Evolutionary conservation across 2,797 vertebrate species (phyloP), one percentile per base, ranked within the genome.

Genomic region (Sorex maritimensis): DNA sequence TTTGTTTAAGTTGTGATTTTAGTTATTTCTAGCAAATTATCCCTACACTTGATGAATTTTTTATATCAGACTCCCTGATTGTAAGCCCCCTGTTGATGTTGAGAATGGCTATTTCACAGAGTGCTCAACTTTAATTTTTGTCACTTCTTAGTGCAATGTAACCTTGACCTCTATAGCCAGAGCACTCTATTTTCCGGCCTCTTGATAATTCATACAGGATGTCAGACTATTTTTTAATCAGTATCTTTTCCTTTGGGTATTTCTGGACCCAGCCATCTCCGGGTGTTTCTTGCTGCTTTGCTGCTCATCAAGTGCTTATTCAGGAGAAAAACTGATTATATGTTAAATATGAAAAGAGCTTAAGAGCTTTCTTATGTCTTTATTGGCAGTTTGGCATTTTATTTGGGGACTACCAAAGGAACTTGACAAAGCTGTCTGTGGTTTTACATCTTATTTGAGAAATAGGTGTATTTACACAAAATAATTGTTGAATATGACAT

Each of bases 11-110:
- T 21, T 95, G 1, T 44, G 3, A 80, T 55, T 86, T 94, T 9
- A 77, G 81, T 94, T 95, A 89, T 95, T 91, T 85, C 67, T 90
- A 24, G 82, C n/a, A 41, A 67, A 77, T 91, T 91, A 92, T 55
- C 15, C 19, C 55, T 82, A 58, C 4, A 41, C 6, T 19, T 44
- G 73, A 94, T 93, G 19, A 4, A 73, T 80, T 88, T 95, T 1
- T 95, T 1, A 85, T 86, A 38, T 41, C 55, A 9, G 1, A 72
- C 14, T 72, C 19, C 17, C 58, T 61, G 58, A 34, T 24, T 68
- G 1, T 52, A 34, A 17, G 17, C 41, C 46, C 17, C 69, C 61
- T 69, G 6, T 77, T 82, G 38, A 81, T 81, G 46, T 65, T 19
- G 38, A 69, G 10, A 3, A 7, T 92, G 58, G 28, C 9, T 38